Evolutionary conservation across 2,113 vertebrate genomes (phyloP).

Genomic region (Oreochromis spilurus): DNA sequence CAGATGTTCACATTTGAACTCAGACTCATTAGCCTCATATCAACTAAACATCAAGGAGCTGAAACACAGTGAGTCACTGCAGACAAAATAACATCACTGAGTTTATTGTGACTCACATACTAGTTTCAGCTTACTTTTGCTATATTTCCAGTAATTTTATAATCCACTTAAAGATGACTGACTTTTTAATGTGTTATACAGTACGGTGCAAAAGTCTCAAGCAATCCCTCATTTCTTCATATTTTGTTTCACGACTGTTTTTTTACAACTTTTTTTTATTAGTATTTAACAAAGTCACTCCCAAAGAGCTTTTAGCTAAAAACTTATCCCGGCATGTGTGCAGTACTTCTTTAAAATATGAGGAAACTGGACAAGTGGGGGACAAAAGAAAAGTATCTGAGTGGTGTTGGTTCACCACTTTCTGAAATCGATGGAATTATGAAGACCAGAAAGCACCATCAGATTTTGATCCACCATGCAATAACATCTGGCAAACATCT

Average conservation of each 20-base stretch:
- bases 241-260: background rate
- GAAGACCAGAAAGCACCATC: background rate
- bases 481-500: background rate
- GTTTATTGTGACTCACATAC: background rate
- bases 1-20: background rate
- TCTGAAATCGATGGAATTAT: background rate
- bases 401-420: background rate
- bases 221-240: background rate
- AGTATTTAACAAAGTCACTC: background rate
- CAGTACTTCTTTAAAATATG: background rate
- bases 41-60: background rate
- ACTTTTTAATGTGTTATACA: background rate
- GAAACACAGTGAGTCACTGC: background rate
- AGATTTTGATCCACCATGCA: background rate
- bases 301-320: background rate
- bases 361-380: background rate
- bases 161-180: background rate
- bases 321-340: background rate
- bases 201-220: background rate
- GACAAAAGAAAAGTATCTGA: background rate
- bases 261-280: too few species aligned
- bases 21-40: background rate
- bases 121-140: background rate
- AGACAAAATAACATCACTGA: background rate
- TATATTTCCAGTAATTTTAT: background rate